These are phyloP conservation scores for Leptodirus hochenwartii DNA, from an alignment of 2,888 invertebrate species.

Conservation along the genomic window DNA sequence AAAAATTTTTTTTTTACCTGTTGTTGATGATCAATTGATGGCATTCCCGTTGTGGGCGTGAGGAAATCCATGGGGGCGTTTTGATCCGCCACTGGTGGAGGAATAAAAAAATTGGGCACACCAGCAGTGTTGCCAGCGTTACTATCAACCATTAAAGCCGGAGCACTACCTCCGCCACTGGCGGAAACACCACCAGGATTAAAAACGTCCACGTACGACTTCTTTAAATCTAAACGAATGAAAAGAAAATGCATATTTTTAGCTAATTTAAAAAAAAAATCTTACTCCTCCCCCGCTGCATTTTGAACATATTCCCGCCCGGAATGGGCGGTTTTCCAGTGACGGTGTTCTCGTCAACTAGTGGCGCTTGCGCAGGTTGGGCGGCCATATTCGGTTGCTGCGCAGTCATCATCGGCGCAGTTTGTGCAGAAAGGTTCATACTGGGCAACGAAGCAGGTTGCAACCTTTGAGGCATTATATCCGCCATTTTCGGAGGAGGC, in stretches of 20 bases:
- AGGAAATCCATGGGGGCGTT: constrained; percentile 37
- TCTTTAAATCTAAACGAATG: constrained; percentile 47
- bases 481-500: constrained; percentile 52
- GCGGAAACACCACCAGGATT: constrained; percentile 43
- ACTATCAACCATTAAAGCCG: constrained; percentile 6
- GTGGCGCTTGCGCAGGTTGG: constrained; percentile 9
- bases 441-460: constrained; percentile 5
- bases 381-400: constrained; percentile 1
- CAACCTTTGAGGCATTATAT: constrained; percentile 21
- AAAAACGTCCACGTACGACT: constrained; percentile 80
- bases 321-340: constrained; percentile 16
- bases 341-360: too few species aligned
- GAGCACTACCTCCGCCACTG: too few species aligned
- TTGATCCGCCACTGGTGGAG: constrained; percentile 34
- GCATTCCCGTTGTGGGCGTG: constrained; percentile 23
- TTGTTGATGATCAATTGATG: too few species aligned
- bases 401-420: too few species aligned
- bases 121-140: constrained; percentile 7
- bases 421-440: neutral
- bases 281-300: constrained; percentile 54
- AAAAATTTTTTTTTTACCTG: too few species aligned
- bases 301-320: constrained; percentile 63
- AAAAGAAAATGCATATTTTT: constrained; percentile 8
- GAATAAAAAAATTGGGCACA: constrained; percentile 30
- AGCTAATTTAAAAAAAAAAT: constrained; percentile 2